Conservation (phyloP, 1,140 invertebrate species). For the Aphidius gifuensis region DNA sequence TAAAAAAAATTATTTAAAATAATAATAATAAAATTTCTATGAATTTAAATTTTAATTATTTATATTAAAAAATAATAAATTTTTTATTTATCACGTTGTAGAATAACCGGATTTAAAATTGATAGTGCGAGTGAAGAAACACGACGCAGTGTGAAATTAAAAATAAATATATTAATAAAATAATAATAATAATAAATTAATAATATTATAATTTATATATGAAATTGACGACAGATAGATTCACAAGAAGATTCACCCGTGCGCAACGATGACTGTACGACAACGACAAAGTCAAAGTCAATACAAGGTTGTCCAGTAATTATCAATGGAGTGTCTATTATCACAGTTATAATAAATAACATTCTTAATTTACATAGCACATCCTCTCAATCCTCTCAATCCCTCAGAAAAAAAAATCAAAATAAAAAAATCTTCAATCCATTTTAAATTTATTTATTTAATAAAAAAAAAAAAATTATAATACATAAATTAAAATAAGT, state of each 20-base stretch:
- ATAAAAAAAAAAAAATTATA: too few relatives aligned
- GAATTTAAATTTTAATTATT: too few relatives aligned
- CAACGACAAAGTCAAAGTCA: too few relatives aligned
- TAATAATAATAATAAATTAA: background rate
- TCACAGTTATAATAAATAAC: slow-evolving; percentile 13
- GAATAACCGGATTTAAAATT: slow-evolving; percentile 12
- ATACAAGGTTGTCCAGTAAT: slow-evolving; percentile 13
- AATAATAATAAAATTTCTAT: too few relatives aligned
- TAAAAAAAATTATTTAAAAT: too few relatives aligned
- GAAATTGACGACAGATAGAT: too few relatives aligned
- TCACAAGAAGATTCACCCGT: slow-evolving; percentile 2
- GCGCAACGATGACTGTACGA: background rate
- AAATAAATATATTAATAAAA: background rate
- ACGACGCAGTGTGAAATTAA: background rate
- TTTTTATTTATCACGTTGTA: background rate
- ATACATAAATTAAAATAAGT: too few relatives aligned
- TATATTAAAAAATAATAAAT: slow-evolving; percentile 1
- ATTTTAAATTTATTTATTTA: too few relatives aligned
- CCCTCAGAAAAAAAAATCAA: background rate
- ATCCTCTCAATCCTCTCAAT: background rate
- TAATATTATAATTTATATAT: background rate
- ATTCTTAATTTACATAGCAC: background rate
- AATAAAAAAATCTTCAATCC: background rate
- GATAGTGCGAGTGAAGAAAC: slow-evolving; percentile 8
- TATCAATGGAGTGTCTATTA: slow-evolving; percentile 14